Evolutionary conservation across 2,797 vertebrate species (phyloP).

Genomic region (Buphagus erythrorhynchus): DNA sequence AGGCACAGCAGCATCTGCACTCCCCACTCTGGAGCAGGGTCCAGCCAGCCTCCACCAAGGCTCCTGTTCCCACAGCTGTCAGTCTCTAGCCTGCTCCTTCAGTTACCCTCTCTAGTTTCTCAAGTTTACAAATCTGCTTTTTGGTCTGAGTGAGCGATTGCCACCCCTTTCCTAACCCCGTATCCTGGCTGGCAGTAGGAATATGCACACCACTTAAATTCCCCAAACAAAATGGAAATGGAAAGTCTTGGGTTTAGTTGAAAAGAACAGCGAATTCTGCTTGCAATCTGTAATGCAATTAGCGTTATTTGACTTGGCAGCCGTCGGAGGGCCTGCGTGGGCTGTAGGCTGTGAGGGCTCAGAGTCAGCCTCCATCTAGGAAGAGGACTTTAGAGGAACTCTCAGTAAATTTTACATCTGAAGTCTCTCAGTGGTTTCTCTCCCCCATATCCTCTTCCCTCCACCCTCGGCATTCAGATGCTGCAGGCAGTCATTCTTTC

Average conservation of each 20-base stretch:
- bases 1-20: neutral
- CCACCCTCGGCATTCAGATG: neutral
- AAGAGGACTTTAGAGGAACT: constrained; percentile 54
- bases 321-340: constrained; percentile 73
- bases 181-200: constrained; percentile 13
- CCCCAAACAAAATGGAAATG: constrained; percentile 63
- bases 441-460: neutral
- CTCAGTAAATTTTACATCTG: constrained; percentile 30
- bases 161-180: constrained; percentile 46
- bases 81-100: constrained; percentile 36
- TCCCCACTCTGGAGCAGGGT: fast-evolving
- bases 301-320: constrained; percentile 79
- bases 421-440: neutral
- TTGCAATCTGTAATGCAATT: constrained; percentile 81
- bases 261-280: constrained; percentile 80
- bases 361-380: constrained; percentile 17
- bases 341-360: constrained; percentile 53
- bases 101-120: constrained; percentile 58
- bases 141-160: neutral
- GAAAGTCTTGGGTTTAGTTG: constrained; percentile 74
- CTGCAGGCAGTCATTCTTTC: neutral
- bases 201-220: neutral
- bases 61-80: neutral
- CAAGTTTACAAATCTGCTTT: constrained; percentile 61
- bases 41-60: neutral